Evolutionary conservation across 2,888 invertebrate genomes (phyloP).

Genomic region (Temnothorax rugatulus): DNA sequence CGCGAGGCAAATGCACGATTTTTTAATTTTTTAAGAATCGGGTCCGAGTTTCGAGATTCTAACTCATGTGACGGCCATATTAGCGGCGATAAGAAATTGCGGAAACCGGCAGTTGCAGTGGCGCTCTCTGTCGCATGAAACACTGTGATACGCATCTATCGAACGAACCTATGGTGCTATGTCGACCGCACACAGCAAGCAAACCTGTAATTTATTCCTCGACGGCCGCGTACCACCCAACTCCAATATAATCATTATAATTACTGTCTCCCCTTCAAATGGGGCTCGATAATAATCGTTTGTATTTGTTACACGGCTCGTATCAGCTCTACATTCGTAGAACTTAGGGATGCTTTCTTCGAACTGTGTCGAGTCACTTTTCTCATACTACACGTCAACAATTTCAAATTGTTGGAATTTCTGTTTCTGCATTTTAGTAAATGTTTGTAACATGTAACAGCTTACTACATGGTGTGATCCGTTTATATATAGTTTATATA

Average conservation of each 20-base stretch:
- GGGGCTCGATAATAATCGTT: conserved; percentile 83
- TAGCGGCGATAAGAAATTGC: conserved; percentile 79
- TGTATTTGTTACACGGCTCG: conserved; percentile 76
- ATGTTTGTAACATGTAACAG: neutral
- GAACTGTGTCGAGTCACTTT: conserved; percentile 33
- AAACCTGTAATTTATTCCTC: conserved; percentile 85
- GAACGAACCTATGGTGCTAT: conserved; percentile 83
- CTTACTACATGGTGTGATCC: neutral
- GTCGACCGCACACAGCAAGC: conserved; percentile 82
- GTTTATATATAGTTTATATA: neutral
- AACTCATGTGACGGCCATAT: conserved; percentile 53
- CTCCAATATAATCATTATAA: conserved; percentile 85
- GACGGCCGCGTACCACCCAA: conserved; percentile 82
- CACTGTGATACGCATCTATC: conserved; percentile 84
- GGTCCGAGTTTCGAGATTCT: conserved; percentile 17
- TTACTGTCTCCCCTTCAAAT: conserved; percentile 84
- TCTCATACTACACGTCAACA: neutral
- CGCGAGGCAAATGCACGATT: conserved; percentile 7
- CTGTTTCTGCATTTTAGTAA: neutral
- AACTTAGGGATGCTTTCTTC: conserved; percentile 55
- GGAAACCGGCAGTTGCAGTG: conserved; percentile 80
- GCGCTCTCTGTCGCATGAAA: conserved; percentile 81
- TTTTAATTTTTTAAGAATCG: conserved; percentile 7
- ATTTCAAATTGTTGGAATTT: conserved; percentile 30
- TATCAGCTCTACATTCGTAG: conserved; percentile 56